Evolutionary conservation across 2,113 vertebrate genomes (phyloP), one percentile per base, ranked within the genome.

Genomic region (Rhadina sibilatrix): DNA sequence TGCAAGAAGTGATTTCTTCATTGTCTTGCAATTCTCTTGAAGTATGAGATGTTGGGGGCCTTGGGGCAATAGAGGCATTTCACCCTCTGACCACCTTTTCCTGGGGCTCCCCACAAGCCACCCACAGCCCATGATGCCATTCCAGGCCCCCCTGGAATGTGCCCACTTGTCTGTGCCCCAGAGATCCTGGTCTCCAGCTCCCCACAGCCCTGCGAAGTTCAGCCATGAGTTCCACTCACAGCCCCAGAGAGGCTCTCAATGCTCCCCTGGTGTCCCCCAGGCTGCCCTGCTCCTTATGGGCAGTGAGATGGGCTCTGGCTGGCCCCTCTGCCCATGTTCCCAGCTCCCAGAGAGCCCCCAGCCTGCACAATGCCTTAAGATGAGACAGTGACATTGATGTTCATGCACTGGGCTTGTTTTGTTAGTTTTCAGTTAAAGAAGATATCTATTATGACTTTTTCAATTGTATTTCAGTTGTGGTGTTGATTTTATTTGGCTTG

Each of bases 221-320:
- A 47, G 30, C 24, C n/a, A 25, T 4, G 31, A 24, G 15, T 46
- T 42, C 8, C 16, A 30, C 10, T 5, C 8, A 10, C 19, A 5
- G 12, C 10, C 21, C 9, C 37, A 65, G 25, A 6, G 6, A 64
- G 4, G 1, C 3, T 52, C 17, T 18, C 24, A 0, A 4, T 19
- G 17, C 5, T 53, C 12, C 1, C 9, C 1, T 0, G 0, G 19
- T 42, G 8, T 6, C 4, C 4, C 12, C 6, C 4, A 3, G 20
- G 9, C 11, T 76, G 31, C 21, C 22, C 15, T 61, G 10, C 7
- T 75, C 17, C 42, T 49, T 25, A 3, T 16, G 27, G 25, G 15
- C 1, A 3, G 3, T 30, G 21, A 37, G 4, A 64, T 9, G 49
- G 37, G 23, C 9, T 25, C 30, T 77, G 18, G 2, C 6, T 66